Evolutionary conservation across 2,888 invertebrate genomes (phyloP), one percentile per base, ranked within the genome.

Genomic region (Xiphydria camelus): DNA sequence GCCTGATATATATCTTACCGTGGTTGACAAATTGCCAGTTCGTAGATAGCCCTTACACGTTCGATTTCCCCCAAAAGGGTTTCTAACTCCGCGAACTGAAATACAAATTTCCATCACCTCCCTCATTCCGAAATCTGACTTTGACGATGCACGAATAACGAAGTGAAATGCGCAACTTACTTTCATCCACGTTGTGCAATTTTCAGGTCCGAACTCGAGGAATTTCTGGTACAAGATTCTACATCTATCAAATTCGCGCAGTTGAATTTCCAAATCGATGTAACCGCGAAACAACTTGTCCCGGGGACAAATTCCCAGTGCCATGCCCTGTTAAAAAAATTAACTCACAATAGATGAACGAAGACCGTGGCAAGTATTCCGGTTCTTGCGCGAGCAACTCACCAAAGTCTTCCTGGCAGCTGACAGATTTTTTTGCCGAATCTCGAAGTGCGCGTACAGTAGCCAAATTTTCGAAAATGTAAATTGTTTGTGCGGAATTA

Each of bases 401-500:
- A 84, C 85, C 66, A 99, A 78, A 20, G 89, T 85, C 79, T 97
- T 98, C 55, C 99, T 83, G 0, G 98, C 96, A 42, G 84, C 82
- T 39, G 83, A 80, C 42, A 99, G 80, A 73, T 96, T 88, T 75
- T 95, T 94, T 71, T 93, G 94, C 41, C 99, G 82, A 15, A 99
- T 89, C 82, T 99, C 98, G 79, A 98, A 98, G 64, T 98, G 91
- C 0, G 97, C 96, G 78, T 91, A 96, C 68, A 95, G 82, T 9
- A 99, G 78, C 99, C 99, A 99, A 48, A 99, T 86, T 80, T 99
- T 99, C 9, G 97, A 95, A 76, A 99, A 99, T 2, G 99, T 99
- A 74, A 99, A 99, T 63, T 84, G 81, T 79, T 96, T 97, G 75
- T 99, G 98, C 0, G 99, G 99, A 59, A 99, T 86, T 15, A 98